Evolutionary conservation across 2,797 vertebrate species (phyloP).

Genomic region (Bradypus variegatus): DNA sequence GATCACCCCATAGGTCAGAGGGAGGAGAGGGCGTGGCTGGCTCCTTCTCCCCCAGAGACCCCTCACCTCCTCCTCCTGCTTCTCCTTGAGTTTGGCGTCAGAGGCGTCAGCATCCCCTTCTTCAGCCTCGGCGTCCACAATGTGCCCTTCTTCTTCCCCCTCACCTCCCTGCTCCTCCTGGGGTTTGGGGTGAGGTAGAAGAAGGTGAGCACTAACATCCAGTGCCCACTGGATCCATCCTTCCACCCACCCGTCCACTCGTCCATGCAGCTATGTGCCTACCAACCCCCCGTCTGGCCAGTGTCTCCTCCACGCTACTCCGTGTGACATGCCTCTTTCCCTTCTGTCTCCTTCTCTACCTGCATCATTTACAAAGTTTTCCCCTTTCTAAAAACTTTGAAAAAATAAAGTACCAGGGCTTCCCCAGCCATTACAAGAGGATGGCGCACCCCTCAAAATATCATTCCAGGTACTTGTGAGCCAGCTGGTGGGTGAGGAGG

Average conservation of each 20-base stretch:
- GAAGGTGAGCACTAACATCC: not conserved
- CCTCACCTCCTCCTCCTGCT: slow-evolving; percentile 91
- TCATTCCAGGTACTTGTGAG: not conserved
- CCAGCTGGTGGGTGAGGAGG: not conserved
- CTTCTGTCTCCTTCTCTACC: not conserved
- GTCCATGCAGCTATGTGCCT: no score
- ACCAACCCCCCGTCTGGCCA: no score
- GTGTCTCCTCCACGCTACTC: not conserved
- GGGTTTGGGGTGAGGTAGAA: not conserved
- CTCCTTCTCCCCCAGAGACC: not conserved
- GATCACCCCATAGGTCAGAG: accelerated
- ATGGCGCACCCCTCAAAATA: not conserved
- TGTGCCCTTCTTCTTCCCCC: slow-evolving; percentile 69
- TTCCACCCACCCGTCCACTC: no score
- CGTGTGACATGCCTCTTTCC: not conserved
- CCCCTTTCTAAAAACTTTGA: not conserved
- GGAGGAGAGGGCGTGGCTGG: not conserved
- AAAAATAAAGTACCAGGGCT: not conserved
- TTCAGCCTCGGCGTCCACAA: slow-evolving; percentile 84
- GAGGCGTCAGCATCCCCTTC: slow-evolving; percentile 95
- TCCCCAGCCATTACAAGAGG: not conserved
- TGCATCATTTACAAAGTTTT: not conserved
- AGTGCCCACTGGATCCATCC: not conserved
- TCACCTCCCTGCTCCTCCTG: slow-evolving; percentile 70
- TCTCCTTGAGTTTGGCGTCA: slow-evolving; percentile 82